Base-by-base conservation (phyloP, 2,113 vertebrate species). In the Scytalopus superciliaris region DNA sequence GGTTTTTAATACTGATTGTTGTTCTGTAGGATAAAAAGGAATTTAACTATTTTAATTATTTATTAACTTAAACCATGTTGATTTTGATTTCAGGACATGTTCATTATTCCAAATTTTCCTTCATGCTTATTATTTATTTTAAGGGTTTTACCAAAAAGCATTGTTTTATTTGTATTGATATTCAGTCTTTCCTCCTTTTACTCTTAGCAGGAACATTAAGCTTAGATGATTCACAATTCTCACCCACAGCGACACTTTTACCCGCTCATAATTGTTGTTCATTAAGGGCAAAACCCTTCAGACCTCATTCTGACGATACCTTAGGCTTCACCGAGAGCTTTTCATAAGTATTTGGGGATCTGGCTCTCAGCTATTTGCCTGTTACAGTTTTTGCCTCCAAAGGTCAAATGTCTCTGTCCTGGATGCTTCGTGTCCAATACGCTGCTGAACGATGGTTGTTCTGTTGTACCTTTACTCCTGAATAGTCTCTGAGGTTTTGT, bases 361-460 rank as follows among this genome's bases (percentile, higher is more conserved):
- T 87, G 72, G 96, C 96, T 97, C 92, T 97, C 94, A 88, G 85
- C 76, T 93, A 86, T 91, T 97, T 94, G 94, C 93, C 96, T 95
- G 92, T 95, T 95, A 89, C 82, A 84, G 85, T 90, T 93, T 96
- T 84, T 95, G 94, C 93, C 86, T 94, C 90, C 92, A 93, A 96
- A 93, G 76, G 79, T 94, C 85, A 89, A 57, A 86, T 90, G 85
- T 95, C 66, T 96, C 85, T 69, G 24, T 94, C 80, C 89, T 89
- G 85, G 76, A 95, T 93, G 93, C 90, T 91, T 90, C 37, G 17
- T 90, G 72, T 96, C 73, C 69, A 60, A 81, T 63, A 68, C 6
- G 73, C 90, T 90, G 85, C 93, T 90, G 47, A 70, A 69, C 37
- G 89, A 62, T 78, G 57, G 74, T 63, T 74, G 86, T 83, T 90